Conservation (phyloP, 2,888 invertebrate genomes). For the Endotricha flammealis region DNA sequence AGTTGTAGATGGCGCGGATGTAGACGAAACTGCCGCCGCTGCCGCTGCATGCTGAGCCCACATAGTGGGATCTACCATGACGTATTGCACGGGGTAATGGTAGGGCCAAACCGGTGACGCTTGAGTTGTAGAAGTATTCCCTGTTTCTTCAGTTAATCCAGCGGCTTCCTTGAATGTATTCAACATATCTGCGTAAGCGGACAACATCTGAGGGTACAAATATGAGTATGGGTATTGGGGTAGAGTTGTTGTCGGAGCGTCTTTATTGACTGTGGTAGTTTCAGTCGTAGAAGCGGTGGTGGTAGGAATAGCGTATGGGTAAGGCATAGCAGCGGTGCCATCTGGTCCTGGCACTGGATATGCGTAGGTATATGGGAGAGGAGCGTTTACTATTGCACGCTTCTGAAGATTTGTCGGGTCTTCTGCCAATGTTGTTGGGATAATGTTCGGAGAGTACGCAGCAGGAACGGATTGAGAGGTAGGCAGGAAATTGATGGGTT, state of each 20-base stretch:
- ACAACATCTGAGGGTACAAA: constrained; percentile 62
- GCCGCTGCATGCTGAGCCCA: constrained; percentile 44
- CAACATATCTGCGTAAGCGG: constrained; percentile 52
- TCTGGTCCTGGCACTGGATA: constrained; percentile 38
- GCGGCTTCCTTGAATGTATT: constrained; percentile 42
- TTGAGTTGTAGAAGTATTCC: constrained; percentile 30
- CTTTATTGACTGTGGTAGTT: constrained; percentile 29
- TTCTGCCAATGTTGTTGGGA: constrained; percentile 44
- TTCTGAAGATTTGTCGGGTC: constrained; percentile 39
- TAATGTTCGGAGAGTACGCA: constrained; percentile 30
- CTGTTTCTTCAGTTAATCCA: constrained; percentile 41
- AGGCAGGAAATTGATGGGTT: constrained; percentile 55
- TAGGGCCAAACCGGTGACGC: constrained; percentile 50
- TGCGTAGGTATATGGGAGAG: constrained; percentile 50
- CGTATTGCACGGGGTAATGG: constrained; percentile 55
- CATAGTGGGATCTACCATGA: constrained; percentile 56
- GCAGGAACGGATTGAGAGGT: constrained; percentile 31
- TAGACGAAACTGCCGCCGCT: constrained; percentile 27
- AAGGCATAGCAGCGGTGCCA: constrained; percentile 28
- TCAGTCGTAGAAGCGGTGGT: constrained; percentile 26
- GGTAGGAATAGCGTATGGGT: constrained; percentile 41
- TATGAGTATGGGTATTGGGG: constrained; percentile 49
- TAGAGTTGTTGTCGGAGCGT: constrained; percentile 22
- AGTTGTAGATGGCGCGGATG: constrained; percentile 26
- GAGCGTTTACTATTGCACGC: constrained; percentile 41